These are phyloP conservation scores for Catocala sponsa DNA, from an alignment of 2,888 invertebrate genomes.

Conservation along the genomic window DNA sequence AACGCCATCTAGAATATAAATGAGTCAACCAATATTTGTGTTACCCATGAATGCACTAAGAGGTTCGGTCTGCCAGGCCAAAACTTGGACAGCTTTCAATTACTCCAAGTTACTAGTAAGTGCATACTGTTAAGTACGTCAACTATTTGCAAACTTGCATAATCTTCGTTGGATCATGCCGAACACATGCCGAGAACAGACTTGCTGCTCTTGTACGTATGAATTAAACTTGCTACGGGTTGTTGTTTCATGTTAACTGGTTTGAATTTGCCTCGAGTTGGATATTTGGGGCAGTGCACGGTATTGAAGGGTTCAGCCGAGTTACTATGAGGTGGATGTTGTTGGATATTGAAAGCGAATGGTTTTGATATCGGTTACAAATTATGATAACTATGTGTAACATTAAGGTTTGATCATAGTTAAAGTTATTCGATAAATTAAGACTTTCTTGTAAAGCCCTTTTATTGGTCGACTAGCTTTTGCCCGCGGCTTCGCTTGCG, in stretches of 20 bases:
- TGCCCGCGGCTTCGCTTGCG: too few relatives aligned
- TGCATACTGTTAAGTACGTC: constrained; percentile 57
- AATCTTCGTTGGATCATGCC: constrained; percentile 56
- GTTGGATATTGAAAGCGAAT: background rate
- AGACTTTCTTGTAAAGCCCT: too few relatives aligned
- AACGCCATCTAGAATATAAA: constrained; percentile 23
- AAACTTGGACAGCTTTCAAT: constrained; percentile 74
- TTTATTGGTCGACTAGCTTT: too few relatives aligned
- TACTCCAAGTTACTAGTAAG: constrained; percentile 62
- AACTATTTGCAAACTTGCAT: constrained; percentile 64
- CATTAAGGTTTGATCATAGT: too few relatives aligned
- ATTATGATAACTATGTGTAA: too few relatives aligned
- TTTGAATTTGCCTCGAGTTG: constrained; percentile 26
- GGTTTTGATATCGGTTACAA: background rate
- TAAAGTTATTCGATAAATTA: too few relatives aligned
- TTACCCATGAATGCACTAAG: constrained; percentile 45
- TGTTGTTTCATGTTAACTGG: constrained; percentile 47
- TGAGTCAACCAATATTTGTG: constrained; percentile 38
- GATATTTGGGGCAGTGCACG: background rate
- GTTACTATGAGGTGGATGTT: background rate
- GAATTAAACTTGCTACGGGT: constrained; percentile 42
- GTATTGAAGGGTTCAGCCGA: constrained; percentile 7
- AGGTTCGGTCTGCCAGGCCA: constrained; percentile 24
- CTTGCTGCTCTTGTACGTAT: constrained; percentile 34
- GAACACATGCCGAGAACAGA: constrained; percentile 30